Percentiles rank a stretch among this genome's conserved stretches.
Evolutionary conservation across 2,888 invertebrate genomes (phyloP).

Genomic region (Nematopogon swammerdamellus): DNA sequence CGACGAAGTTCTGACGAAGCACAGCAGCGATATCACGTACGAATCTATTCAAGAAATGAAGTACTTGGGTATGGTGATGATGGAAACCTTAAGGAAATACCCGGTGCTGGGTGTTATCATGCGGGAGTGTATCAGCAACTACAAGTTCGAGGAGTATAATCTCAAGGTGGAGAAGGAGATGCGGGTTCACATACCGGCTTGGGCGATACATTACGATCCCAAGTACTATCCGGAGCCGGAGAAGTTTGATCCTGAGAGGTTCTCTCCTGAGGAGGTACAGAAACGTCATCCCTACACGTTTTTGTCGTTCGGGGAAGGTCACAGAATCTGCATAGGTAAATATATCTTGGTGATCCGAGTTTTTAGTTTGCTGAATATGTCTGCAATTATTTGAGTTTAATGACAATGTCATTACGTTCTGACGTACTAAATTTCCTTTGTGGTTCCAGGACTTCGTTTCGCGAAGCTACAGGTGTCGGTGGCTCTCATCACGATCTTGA

Average conservation of each 20-base stretch:
- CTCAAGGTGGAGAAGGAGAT: not conserved
- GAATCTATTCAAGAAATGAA: not conserved
- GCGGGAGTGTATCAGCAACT: not conserved
- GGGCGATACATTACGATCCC: slow-evolving; percentile 1
- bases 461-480: not conserved
- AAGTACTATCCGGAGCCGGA: not conserved
- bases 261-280: not conserved
- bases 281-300: not conserved
- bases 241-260: not conserved
- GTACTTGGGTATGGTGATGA: not conserved
- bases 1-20: not conserved
- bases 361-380: too few relatives aligned
- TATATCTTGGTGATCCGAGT: too few relatives aligned
- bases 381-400: too few relatives aligned
- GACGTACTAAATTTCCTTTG: too few relatives aligned
- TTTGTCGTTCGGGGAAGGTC: slow-evolving; percentile 1
- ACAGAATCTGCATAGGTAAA: not conserved
- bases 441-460: not conserved
- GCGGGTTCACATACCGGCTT: not conserved
- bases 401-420: too few relatives aligned
- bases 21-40: not conserved
- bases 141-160: not conserved
- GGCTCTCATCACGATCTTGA: not conserved
- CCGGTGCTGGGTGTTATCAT: not conserved
- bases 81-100: not conserved